Evolutionary conservation across 2,113 vertebrate species (phyloP), one percentile per base, ranked within the genome.

Genomic region (Myotis yumanensis): DNA sequence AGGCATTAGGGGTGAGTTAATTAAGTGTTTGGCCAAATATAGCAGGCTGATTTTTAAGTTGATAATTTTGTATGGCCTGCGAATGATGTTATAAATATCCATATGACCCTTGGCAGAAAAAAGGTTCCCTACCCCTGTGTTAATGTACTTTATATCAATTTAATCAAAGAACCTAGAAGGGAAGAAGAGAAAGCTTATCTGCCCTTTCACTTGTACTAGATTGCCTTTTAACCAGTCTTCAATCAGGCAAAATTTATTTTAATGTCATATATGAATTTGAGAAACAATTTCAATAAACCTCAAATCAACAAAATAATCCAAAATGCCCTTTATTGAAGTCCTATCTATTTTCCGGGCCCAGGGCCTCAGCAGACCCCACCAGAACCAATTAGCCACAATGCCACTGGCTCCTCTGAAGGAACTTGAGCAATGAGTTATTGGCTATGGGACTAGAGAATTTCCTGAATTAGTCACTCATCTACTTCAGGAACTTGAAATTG

Each of bases 221-320:
- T 43, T 80, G 48, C 68, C 37, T 95, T 94, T 95, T 30, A 82
- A 35, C 4, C 32, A 68, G 66, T 1, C 62, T 76, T 7, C 43
- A 69, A 3, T 51, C 37, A 66, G 68, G 32, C 7, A 93, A 95
- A 93, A 86, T 90, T 84, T 90, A 54, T 88, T 82, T 92, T 64
- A 69, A 43, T 72, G 16, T 52, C 28, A 86, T 69, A 57, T 54
- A 92, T 18, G 28, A 92, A 93, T 40, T 23, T 75, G 66, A 90
- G 91, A 79, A 66, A 71, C 35, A 62, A 94, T 93, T 94, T 35
- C n/a, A 54, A 57, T 51, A 93, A 30, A 89, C 84, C 52, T 95
- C n/a, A 75, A 80, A 82, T 92, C 66, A 87, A 46, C 32, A 85
- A 89, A 90, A 94, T 75, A 73, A 94, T 52, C 35, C 23, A 25